These are phyloP conservation scores for Orthosia cruda DNA, from an alignment of 2,888 invertebrate species.

Conservation along the genomic window DNA sequence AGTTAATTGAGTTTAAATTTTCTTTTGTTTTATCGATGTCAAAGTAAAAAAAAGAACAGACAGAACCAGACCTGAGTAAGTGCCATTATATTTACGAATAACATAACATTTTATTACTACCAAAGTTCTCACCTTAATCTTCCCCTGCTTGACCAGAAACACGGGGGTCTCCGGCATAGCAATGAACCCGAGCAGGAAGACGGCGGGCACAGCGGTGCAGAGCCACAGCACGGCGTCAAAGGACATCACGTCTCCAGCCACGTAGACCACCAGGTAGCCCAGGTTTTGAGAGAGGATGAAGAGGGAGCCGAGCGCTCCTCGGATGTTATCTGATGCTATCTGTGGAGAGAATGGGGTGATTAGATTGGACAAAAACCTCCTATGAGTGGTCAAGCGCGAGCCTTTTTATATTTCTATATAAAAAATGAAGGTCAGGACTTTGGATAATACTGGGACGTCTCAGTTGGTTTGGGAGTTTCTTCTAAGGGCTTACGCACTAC, in stretches of 20 bases:
- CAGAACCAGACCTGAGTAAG: too few relatives aligned
- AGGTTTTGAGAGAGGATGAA: slow-evolving; percentile 89
- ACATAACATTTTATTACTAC: too few relatives aligned
- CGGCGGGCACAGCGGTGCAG: slow-evolving; percentile 84
- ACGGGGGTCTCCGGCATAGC: slow-evolving; percentile 90
- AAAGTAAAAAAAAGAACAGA: too few relatives aligned
- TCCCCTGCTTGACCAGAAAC: slow-evolving; percentile 88
- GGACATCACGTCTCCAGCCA: slow-evolving; percentile 85
- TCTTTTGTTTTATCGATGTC: too few relatives aligned
- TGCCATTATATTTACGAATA: too few relatives aligned
- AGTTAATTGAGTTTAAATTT: too few relatives aligned
- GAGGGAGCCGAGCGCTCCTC: slow-evolving; percentile 88
- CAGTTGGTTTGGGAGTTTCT: too few relatives aligned
- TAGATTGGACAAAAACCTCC: not conserved
- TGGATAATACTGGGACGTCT: too few relatives aligned
- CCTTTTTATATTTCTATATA: too few relatives aligned
- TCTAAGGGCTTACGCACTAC: too few relatives aligned
- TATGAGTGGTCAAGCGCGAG: too few relatives aligned
- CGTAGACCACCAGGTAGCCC: slow-evolving; percentile 88
- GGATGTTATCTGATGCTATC: slow-evolving; percentile 88
- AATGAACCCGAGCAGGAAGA: slow-evolving; percentile 83
- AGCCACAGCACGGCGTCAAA: slow-evolving; percentile 87
- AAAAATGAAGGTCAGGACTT: too few relatives aligned
- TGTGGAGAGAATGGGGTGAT: slow-evolving; percentile 58
- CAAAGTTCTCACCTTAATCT: slow-evolving; percentile 80